A percentile compares a stretch with the other conserved stretches of the same genome.
Evolutionary conservation across 92 coral and sea anemone species (phyloP).

Genomic region (Epizoanthus scotinus): DNA sequence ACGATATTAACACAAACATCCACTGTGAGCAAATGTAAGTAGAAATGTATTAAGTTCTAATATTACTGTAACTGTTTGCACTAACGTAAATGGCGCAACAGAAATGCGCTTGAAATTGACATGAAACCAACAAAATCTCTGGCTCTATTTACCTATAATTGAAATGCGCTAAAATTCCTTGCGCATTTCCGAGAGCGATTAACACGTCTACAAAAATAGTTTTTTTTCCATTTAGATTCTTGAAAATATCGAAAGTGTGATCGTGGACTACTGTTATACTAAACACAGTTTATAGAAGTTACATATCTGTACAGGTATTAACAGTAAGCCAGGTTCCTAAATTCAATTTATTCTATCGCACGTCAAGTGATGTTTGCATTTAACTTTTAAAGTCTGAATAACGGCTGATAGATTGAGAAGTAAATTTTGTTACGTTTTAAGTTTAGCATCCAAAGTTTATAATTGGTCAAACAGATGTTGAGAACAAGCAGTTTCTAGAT

Average conservation of each 20-base stretch:
- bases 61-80: neutral
- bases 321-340: too few species aligned
- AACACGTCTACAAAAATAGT: constrained; percentile 11
- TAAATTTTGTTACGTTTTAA: too few species aligned
- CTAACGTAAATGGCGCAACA: neutral
- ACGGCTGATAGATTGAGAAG: too few species aligned
- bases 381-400: too few species aligned
- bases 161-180: constrained; percentile 22
- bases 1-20: neutral
- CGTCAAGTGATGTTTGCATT: too few species aligned
- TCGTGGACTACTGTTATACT: too few species aligned
- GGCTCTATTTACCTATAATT: neutral
- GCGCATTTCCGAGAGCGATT: constrained; percentile 35
- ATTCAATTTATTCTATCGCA: too few species aligned
- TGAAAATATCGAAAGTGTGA: neutral
- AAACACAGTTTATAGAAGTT: too few species aligned
- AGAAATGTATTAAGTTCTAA: neutral
- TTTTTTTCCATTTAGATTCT: neutral
- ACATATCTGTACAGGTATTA: too few species aligned
- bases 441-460: too few species aligned
- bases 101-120: constrained; percentile 20
- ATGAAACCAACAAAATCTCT: constrained; percentile 9
- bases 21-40: constrained; percentile 1
- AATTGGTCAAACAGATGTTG: too few species aligned
- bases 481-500: too few species aligned